A percentile compares a stretch with the other conserved stretches of the same genome.
Evolutionary conservation across 2,797 vertebrate genomes (phyloP).

Genomic region (Limosa lapponica): DNA sequence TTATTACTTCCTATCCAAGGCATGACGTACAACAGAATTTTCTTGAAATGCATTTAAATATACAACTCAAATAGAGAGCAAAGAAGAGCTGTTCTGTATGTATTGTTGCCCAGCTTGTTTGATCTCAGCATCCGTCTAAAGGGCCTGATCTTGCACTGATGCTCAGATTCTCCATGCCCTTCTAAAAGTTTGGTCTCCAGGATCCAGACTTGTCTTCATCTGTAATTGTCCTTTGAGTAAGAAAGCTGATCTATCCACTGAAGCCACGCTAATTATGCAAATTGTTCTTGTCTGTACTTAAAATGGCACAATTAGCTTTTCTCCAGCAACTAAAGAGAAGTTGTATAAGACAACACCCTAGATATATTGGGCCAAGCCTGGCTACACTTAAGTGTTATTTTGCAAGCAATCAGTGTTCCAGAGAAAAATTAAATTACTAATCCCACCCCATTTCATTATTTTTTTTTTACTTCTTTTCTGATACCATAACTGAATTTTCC

Average conservation of each 20-base stretch:
- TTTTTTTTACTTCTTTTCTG: not conserved
- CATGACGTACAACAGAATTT: not conserved
- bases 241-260: not conserved
- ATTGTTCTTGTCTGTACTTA: not conserved
- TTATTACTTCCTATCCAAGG: not conserved
- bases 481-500: not conserved
- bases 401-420: not conserved
- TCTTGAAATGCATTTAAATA: not conserved
- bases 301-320: not conserved
- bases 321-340: not conserved
- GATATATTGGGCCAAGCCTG: not conserved
- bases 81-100: not conserved
- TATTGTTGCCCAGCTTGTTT: not conserved
- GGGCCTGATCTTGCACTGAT: not conserved
- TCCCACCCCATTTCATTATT: not conserved
- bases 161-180: not conserved
- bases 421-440: not conserved
- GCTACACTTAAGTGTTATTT: not conserved
- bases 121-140: not conserved
- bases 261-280: not conserved
- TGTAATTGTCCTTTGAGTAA: not conserved
- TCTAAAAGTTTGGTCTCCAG: not conserved
- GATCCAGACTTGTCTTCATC: not conserved
- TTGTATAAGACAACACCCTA: not conserved
- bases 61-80: not conserved